Percentiles rank a stretch among this genome's conserved stretches.
Conservation (phyloP, 2,113 vertebrate species). For the Indicator indicator region DNA sequence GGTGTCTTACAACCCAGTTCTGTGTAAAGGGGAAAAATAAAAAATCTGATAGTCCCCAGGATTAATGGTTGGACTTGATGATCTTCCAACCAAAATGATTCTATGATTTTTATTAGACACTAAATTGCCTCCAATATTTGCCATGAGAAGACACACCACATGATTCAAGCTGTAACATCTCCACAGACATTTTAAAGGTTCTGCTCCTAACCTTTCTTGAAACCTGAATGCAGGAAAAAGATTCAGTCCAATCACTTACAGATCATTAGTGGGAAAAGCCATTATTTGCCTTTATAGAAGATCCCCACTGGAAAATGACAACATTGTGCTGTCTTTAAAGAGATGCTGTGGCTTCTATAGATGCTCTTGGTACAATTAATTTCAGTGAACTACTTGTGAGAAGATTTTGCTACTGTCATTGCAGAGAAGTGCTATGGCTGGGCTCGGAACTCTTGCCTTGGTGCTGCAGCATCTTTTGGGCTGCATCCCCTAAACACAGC, state of each 20-base stretch:
- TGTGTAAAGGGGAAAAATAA: background rate
- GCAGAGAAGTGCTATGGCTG: background rate
- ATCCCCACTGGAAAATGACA: slow-evolving; percentile 40
- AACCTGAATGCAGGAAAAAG: background rate
- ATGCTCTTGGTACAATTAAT: slow-evolving; percentile 22
- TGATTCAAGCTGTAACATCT: background rate
- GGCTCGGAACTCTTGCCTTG: background rate
- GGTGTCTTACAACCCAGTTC: too few species aligned
- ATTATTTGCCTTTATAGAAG: slow-evolving; percentile 56
- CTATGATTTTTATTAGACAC: background rate
- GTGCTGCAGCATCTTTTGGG: background rate
- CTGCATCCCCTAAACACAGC: background rate
- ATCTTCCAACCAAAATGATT: too few species aligned
- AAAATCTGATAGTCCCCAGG: background rate
- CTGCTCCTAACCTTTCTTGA: background rate
- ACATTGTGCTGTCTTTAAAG: slow-evolving; percentile 31
- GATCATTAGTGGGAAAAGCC: slow-evolving; percentile 10
- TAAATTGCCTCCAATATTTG: background rate
- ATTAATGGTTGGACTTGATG: too few species aligned
- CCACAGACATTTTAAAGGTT: background rate
- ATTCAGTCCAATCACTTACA: background rate
- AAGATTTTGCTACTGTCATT: background rate
- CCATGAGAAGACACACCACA: background rate
- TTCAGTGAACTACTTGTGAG: background rate
- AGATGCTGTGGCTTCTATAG: background rate